Evolutionary conservation across 1,140 invertebrate genomes (phyloP).

Genomic region (Solenopsis fugax): DNA sequence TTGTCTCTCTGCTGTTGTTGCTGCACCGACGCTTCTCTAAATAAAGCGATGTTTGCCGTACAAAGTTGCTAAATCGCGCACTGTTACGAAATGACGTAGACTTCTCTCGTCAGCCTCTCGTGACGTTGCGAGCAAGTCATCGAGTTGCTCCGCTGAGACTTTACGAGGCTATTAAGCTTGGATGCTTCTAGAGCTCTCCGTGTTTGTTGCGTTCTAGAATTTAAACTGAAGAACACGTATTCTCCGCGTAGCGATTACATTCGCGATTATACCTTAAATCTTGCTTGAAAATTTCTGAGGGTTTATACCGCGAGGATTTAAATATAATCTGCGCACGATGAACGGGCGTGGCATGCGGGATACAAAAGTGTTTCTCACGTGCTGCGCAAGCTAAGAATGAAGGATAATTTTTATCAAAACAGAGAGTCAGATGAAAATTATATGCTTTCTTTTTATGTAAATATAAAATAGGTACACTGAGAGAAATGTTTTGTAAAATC

Average conservation of each 20-base stretch:
- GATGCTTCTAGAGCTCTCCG: neutral
- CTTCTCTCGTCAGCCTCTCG: slow-evolving; percentile 24
- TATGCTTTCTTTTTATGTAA: neutral
- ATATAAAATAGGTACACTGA: too few relatives aligned
- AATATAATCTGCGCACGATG: neutral
- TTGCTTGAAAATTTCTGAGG: neutral
- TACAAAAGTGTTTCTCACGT: neutral
- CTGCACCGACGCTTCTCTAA: slow-evolving; percentile 1
- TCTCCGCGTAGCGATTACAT: neutral
- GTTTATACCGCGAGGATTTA: neutral
- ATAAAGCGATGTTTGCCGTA: neutral
- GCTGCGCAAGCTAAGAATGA: neutral
- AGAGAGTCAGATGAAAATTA: neutral
- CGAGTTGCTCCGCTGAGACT: neutral
- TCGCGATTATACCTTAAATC: neutral
- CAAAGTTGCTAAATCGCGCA: slow-evolving; percentile 9
- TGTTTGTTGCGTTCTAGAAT: neutral
- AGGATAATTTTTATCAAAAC: neutral
- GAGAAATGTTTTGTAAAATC: too few relatives aligned
- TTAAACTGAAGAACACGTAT: neutral
- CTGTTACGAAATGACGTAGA: slow-evolving; percentile 15
- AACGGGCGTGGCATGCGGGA: neutral
- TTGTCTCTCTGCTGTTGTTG: slow-evolving; percentile 1
- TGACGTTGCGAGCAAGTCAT: neutral
- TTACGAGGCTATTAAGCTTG: neutral